A percentile compares a stretch with the other conserved stretches of the same genome.
These are phyloP conservation scores for Pongo abelii DNA, from an alignment of 2,113 vertebrate genomes.

Conservation along the genomic window DNA sequence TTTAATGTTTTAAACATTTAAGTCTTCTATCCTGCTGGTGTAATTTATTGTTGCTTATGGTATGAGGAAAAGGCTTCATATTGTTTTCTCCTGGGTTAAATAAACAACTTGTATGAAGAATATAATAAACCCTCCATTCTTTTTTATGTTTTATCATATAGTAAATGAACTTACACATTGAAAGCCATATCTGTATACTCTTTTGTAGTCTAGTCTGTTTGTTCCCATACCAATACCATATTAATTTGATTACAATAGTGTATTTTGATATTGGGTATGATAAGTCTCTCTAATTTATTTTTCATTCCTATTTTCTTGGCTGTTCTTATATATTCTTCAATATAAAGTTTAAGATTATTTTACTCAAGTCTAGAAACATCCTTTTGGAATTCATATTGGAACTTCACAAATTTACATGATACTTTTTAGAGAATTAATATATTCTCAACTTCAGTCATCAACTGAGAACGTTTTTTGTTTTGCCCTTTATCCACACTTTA, in stretches of 20 bases:
- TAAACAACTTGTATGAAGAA: not conserved
- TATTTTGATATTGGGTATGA: not conserved
- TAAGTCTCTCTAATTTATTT: not conserved
- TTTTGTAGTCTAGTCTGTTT: not conserved
- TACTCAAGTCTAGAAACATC: not conserved
- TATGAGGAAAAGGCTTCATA: not conserved
- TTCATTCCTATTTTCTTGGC: not conserved
- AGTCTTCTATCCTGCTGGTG: not conserved
- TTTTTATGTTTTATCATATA: not conserved
- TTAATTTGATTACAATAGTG: not conserved
- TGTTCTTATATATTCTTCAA: not conserved
- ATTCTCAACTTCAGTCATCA: not conserved
- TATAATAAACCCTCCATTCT: not conserved
- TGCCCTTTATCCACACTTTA: not conserved
- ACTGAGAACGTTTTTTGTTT: not conserved
- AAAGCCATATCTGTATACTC: not conserved
- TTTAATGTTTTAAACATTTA: not conserved
- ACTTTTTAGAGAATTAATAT: not conserved
- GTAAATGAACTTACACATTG: not conserved
- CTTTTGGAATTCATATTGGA: not conserved
- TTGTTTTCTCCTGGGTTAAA: not conserved
- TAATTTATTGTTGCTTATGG: constrained; percentile 6
- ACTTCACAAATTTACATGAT: not conserved
- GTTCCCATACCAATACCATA: not conserved
- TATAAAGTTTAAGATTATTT: constrained; percentile 44